These are phyloP conservation scores for Mesorhabditis sp. DNA, from an alignment of 2,888 invertebrate genomes.

Conservation along the genomic window DNA sequence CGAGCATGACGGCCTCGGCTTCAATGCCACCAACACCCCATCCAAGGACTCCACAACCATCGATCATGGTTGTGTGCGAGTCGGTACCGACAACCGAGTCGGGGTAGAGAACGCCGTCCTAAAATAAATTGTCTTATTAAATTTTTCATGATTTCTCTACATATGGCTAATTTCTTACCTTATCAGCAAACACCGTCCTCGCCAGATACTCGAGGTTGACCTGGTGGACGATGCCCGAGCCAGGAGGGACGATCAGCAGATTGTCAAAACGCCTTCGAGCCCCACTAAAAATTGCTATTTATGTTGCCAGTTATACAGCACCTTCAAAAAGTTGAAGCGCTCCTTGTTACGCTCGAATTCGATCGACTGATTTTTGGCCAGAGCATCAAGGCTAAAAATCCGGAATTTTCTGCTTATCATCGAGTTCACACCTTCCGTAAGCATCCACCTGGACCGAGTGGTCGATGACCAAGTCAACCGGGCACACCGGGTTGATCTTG, in stretches of 20 bases:
- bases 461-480: constrained; percentile 94
- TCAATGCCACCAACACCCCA: constrained; percentile 83
- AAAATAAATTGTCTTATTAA: neutral
- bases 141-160: neutral
- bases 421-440: constrained; percentile 64
- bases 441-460: constrained; percentile 97
- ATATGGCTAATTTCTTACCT: constrained; percentile 12
- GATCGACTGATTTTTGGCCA: constrained; percentile 84
- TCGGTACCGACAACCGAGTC: constrained; percentile 95
- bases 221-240: constrained; percentile 96
- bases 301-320: constrained; percentile 54
- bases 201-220: constrained; percentile 78
- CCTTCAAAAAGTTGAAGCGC: constrained; percentile 90
- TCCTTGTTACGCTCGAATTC: constrained; percentile 94
- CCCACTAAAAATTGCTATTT: constrained; percentile 72
- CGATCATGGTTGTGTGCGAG: constrained; percentile 96
- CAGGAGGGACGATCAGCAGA: constrained; percentile 94
- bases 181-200: constrained; percentile 39
- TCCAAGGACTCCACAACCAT: constrained; percentile 79
- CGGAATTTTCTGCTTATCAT: constrained; percentile 2
- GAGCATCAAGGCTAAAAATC: constrained; percentile 75
- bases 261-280: constrained; percentile 87
- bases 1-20: constrained; percentile 97
- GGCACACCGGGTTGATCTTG: constrained; percentile 92
- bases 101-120: constrained; percentile 71